Evolutionary conservation across 2,113 vertebrate genomes (phyloP).

Genomic region (Athene noctua): DNA sequence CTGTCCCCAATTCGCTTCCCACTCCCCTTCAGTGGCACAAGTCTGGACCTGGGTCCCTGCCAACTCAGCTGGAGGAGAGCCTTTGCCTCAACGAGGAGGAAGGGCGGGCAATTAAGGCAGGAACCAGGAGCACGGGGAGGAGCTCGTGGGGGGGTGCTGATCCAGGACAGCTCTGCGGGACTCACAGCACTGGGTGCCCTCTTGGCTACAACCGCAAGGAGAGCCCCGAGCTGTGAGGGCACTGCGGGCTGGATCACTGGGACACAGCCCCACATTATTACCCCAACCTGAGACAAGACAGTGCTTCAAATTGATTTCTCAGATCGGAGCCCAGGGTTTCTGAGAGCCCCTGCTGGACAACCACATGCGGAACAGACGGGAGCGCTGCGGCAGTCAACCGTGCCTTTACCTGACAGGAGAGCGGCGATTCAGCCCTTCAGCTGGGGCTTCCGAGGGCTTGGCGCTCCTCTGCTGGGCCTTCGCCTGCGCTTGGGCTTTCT

Average conservation of each 20-base stretch:
- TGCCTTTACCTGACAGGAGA: constrained; percentile 32
- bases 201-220: not conserved
- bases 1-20: not conserved
- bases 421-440: not conserved
- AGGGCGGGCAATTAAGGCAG: not conserved
- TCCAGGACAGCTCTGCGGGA: accelerated
- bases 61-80: not conserved
- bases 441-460: not conserved
- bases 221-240: not conserved
- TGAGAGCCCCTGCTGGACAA: not conserved
- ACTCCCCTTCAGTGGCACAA: not conserved
- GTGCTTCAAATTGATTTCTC: not conserved
- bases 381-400: accelerated
- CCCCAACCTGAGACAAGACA: accelerated
- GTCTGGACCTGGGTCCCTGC: not conserved
- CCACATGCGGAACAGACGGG: accelerated
- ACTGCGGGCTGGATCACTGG: not conserved
- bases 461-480: constrained; percentile 49
- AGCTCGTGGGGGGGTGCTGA: not conserved
- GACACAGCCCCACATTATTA: accelerated
- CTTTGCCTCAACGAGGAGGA: not conserved
- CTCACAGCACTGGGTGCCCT: accelerated
- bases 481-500: constrained; percentile 54
- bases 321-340: not conserved
- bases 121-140: not conserved